Base-by-base conservation (phyloP, 2,888 invertebrate species). In the Lepidochitona cinerea region DNA sequence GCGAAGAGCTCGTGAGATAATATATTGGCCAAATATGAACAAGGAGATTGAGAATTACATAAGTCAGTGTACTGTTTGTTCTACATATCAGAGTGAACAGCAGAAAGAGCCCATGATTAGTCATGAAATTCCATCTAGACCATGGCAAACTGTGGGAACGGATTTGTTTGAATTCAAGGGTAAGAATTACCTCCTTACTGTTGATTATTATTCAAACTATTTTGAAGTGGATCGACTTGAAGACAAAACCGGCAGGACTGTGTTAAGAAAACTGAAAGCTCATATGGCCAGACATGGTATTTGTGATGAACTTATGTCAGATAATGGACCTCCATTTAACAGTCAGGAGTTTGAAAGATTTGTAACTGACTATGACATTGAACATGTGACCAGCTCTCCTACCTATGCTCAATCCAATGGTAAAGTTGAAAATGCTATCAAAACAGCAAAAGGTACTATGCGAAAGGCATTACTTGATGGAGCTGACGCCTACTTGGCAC, bases 271-370 rank as follows among this genome's bases (percentile, higher is more conserved):
- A 54, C 41, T 76, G 0, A 77, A 75, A 69, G 29, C 29, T 26
- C 73, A 79, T 36, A 77, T 80, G 65, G 67, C 69, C 49, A 26
- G 74, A 32, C 71, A 76, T 68, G 80, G 80, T 12, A 76, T 75
- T 35, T 75, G 77, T 37, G 73, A 73, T 3, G 35, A 18, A 37
- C 54, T 77, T 6, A 35, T 78, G 29, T 70, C 70, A 3, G 77
- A 77, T 49, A 76, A 74, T 52, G 80, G 77, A 9, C 76, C 80
- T 6, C 75, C 74, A 35, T 75, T 75, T 37, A 29, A 32, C 29
- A 71, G 64, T 6, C 26, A 35, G 32, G 68, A 68, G 35, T 68
- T 37, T 37, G 68, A 12, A 37, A 41, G 37, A 23, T 68, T 68
- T 37, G n/a, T 26, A 7, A 36, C 14, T 37, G 23, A 36, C 9